Evolutionary conservation across 2,113 vertebrate species (phyloP), one percentile per base, ranked within the genome.

Genomic region (Aspiorhynchus laticeps): DNA sequence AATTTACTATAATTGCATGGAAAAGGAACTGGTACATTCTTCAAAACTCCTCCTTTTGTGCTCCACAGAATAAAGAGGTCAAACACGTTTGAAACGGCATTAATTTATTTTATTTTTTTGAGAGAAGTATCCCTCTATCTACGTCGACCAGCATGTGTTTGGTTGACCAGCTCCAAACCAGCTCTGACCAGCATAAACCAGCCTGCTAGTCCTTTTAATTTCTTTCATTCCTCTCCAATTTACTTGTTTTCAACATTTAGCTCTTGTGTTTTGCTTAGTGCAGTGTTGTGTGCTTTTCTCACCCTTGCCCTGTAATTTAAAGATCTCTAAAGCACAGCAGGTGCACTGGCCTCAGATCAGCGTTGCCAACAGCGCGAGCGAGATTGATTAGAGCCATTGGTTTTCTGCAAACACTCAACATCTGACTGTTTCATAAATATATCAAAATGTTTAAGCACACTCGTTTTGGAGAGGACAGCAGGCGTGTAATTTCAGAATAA

Each of bases 321-420:
- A 86, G 79, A 84, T 79, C 51, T 84, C 80, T 63, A 38, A 78
- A 81, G 33, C 59, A 41, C 79, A 82, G 84, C 87, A 88, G 78
- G 87, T 88, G 76, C 76, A 81, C 79, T 83, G 87, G 78, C 33
- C 1, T 41, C 46, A 63, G 48, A 85, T 84, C 65, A 84, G 75
- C 85, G 36, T 19, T 75, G 53, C 31, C 33, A 71, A 73, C 59
- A 87, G 61, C 77, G 82, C 28, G 67, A 59, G 51, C 53, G 9
- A 67, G 41, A 73, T 83, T 79, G 80, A 26, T 84, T 79, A 15
- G 36, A 87, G 81, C 38, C 51, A 43, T 80, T 84, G 67, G n/a
- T 76, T 71, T 79, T 87, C 69, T 76, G 28, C 48, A 80, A 84
- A 19, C 87, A 82, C 56, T 36, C 21, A 61, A 83, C 73, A 81